These are phyloP conservation scores for Eulemur rufifrons DNA, from an alignment of 2,113 vertebrate genomes.

Conservation along the genomic window DNA sequence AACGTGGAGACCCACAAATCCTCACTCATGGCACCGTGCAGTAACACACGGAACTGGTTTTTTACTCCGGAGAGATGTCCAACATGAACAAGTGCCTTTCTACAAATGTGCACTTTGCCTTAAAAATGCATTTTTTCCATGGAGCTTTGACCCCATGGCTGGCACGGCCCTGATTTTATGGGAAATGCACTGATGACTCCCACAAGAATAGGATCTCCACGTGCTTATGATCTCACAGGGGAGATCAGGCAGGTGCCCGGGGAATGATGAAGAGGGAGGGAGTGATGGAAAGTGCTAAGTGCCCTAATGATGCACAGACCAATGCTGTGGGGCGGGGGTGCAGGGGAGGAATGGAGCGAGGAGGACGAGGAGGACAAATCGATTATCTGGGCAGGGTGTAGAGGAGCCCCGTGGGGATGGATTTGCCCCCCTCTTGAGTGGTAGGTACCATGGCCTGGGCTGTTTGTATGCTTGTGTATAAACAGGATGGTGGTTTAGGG, in stretches of 20 bases:
- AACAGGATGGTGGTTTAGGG: not conserved
- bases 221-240: not conserved
- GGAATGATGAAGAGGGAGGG: not conserved
- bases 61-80: not conserved
- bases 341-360: not conserved
- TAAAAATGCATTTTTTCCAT: not conserved
- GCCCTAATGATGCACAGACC: not conserved
- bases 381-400: not conserved
- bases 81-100: not conserved
- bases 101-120: not conserved
- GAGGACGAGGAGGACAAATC: not conserved
- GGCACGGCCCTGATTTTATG: too few relatives aligned
- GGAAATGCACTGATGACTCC: not conserved
- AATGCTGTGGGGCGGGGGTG: not conserved
- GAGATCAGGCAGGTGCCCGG: not conserved
- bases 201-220: not conserved
- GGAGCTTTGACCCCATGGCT: not conserved
- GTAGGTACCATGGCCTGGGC: rapidly evolving
- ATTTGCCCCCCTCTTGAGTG: not conserved
- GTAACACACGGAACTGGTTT: not conserved
- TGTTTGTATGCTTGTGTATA: not conserved
- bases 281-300: not conserved
- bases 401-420: not conserved
- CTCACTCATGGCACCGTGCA: rapidly evolving
- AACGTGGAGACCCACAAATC: not conserved